These are phyloP conservation scores for Dolichomitus sp. DNA, from an alignment of 2,888 invertebrate genomes.

Conservation along the genomic window DNA sequence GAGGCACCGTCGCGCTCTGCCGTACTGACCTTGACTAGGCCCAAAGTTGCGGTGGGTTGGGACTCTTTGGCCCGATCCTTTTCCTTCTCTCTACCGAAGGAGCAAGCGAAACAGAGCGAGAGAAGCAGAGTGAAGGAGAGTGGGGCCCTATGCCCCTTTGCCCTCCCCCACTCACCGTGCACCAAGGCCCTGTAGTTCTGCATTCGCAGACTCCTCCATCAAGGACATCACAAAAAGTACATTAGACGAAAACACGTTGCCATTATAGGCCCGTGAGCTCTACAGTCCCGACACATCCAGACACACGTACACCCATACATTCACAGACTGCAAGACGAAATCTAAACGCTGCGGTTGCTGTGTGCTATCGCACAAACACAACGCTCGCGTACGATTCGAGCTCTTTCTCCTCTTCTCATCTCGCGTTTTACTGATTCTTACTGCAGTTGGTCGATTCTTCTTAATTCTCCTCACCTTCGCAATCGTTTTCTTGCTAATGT, in stretches of 20 bases:
- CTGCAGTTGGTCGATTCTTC: constrained; percentile 33
- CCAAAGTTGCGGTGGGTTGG: constrained; percentile 84
- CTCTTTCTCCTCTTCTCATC: constrained; percentile 18
- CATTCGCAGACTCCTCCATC: constrained; percentile 86
- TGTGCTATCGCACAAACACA: constrained; percentile 11
- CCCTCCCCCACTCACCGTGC: constrained; percentile 65
- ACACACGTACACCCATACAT: constrained; percentile 2
- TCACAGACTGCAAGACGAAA: constrained; percentile 49
- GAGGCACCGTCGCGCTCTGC: constrained; percentile 72
- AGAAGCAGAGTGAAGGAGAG: constrained; percentile 45
- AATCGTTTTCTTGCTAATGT: not conserved
- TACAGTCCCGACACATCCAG: constrained; percentile 21
- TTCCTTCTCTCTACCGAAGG: constrained; percentile 57
- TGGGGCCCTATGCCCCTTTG: constrained; percentile 71
- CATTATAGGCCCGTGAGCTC: constrained; percentile 78
- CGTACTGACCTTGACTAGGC: constrained; percentile 85
- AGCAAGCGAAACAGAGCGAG: constrained; percentile 15
- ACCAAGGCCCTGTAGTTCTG: constrained; percentile 83
- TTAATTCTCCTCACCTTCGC: not conserved
- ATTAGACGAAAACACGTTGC: constrained; percentile 86
- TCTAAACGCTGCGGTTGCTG: constrained; percentile 35
- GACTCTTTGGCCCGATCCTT: constrained; percentile 70
- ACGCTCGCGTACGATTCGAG: constrained; percentile 16
- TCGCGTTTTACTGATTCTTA: not conserved
- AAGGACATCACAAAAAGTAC: constrained; percentile 86